These are phyloP conservation scores for Drymonia ruficornis DNA, from an alignment of 2,888 invertebrate genomes.

Conservation along the genomic window DNA sequence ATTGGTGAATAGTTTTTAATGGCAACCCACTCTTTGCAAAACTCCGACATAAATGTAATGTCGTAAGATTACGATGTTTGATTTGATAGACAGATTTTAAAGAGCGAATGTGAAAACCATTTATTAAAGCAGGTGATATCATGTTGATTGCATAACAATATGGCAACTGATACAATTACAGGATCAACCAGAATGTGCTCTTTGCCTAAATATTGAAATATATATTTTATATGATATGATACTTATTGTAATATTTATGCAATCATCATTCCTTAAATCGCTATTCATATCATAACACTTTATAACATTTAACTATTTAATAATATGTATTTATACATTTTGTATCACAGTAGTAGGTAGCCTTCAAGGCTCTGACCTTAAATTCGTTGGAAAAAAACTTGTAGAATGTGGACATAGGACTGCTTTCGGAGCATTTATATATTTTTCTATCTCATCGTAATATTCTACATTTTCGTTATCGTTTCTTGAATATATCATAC, in stretches of 20 bases:
- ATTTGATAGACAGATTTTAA: neutral
- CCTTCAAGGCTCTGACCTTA: conserved; percentile 46
- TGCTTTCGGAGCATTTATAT: no score
- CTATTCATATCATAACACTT: conserved; percentile 19
- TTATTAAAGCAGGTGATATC: conserved; percentile 60
- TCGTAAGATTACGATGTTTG: neutral
- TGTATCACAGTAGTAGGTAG: neutral
- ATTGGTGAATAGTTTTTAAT: neutral
- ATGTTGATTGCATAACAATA: conserved; percentile 60
- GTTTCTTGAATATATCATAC: conserved; percentile 8
- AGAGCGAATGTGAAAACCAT: conserved; percentile 28
- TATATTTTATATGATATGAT: conserved; percentile 16
- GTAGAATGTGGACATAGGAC: conserved; percentile 25
- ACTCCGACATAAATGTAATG: neutral
- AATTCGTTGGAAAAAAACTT: conserved; percentile 20
- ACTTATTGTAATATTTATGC: conserved; percentile 60
- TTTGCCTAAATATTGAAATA: conserved; percentile 22
- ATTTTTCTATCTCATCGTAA: conserved; percentile 18
- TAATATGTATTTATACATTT: neutral
- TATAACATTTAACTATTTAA: neutral
- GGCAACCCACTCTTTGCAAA: neutral
- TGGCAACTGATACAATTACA: conserved; percentile 28
- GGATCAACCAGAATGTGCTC: conserved; percentile 14
- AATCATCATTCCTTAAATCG: conserved; percentile 52
- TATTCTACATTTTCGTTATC: neutral